A percentile compares a stretch with the other conserved stretches of the same genome.
Evolutionary conservation across 2,797 vertebrate species (phyloP).

Genomic region (Balearica regulorum): DNA sequence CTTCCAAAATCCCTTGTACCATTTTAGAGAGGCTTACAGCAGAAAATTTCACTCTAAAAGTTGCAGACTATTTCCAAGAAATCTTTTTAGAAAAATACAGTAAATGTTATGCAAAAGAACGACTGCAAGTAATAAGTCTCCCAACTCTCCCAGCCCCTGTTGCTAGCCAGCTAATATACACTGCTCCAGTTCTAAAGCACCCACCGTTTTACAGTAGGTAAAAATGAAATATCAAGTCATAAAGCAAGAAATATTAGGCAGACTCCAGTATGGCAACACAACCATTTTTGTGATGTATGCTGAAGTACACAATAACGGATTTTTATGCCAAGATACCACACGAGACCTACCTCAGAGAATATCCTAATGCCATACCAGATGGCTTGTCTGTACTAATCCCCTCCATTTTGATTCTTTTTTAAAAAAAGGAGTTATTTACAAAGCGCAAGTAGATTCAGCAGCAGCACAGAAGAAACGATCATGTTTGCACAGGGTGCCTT

Average conservation of each 20-base stretch:
- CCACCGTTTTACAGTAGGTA: neutral
- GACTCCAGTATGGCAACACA: neutral
- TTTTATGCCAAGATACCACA: neutral
- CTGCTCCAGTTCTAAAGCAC: conserved; percentile 8
- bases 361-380: neutral
- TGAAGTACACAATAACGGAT: neutral
- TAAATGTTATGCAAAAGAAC: conserved; percentile 14
- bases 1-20: conserved; percentile 50
- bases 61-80: conserved; percentile 29
- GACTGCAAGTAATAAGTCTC: neutral
- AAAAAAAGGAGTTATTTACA: neutral
- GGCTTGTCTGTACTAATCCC: neutral
- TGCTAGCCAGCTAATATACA: conserved; percentile 10
- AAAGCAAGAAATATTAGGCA: neutral
- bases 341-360: conserved; percentile 39
- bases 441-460: conserved; percentile 11
- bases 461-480: neutral
- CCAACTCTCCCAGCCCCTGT: neutral
- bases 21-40: conserved; percentile 38
- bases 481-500: neutral
- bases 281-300: neutral
- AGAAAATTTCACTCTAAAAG: conserved; percentile 39
- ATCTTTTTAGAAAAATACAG: conserved; percentile 51
- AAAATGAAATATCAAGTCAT: neutral
- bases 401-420: neutral